Base-by-base conservation (phyloP, 2,888 invertebrate species). In the Drosophila melanosoma region DNA sequence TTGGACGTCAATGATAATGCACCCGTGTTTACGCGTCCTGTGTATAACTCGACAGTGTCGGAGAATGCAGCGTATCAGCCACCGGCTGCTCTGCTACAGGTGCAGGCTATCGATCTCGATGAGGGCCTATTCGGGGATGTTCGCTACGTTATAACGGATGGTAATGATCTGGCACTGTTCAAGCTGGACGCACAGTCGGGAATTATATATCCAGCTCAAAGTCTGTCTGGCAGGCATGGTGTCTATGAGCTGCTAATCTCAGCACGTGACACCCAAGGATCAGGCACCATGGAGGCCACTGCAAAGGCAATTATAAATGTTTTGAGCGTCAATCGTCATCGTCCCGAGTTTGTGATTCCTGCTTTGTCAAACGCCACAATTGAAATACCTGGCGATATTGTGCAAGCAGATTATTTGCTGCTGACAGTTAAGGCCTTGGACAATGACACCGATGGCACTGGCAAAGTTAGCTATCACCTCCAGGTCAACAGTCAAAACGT, bases 1-100 rank as follows among this genome's bases (percentile, higher is more conserved):
- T 91, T 95, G 33, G 98, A 98, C 92, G 95, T 97, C n/a, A 98
- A 98, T 92, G 98, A 98, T 93, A 97, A 98, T 93, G 93, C 96
- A 0, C 98, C 98, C 0, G 93, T 95, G 52, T 98, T 99, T 92
- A 95, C 95, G 0, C 96, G 96, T 81, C 95, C 95, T 54, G 95
- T 95, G 11, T 98, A 98, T 92, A 95, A 95, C 82, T 96, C 96
- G 1, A 96, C 96, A 0, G 96, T 98, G 17, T 96, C 97, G 0
- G 98, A 98, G 92, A 98, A 97, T 92, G 94, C 97, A 0, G 95
- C 96, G 15, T 93, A 97, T 23, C 95, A 96, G 90, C 97, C 98
- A 0, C 97, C 97, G 0, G 96, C 97, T 1, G 96, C 97, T 1
- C 95, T 98, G 58, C 92, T 98, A 15, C 96, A 97, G 84, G 95